These are phyloP conservation scores for Drosophila melanogaster DNA, from an alignment of 1,140 invertebrate species.

Conservation along the genomic window Release_6_plus_ISO1_MT NT_033779.5:17836001-17836500, in stretches of 20 bases:
- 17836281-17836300: constrained; percentile 80
- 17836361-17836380: constrained; percentile 34
- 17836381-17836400: constrained; percentile 4
- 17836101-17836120: constrained; percentile 73
- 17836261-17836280: constrained; percentile 67
- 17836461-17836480: neutral
- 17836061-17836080: constrained; percentile 81
- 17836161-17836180: constrained; percentile 78
- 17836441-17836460: too few species aligned
- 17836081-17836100: constrained; percentile 79
- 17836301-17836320: constrained; percentile 74
- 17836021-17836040: constrained; percentile 12
- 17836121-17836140: constrained; percentile 14
- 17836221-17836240: constrained; percentile 9
- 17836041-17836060: constrained; percentile 46
- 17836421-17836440: neutral
- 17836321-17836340: constrained; percentile 77
- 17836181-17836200: constrained; percentile 82
- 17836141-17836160: constrained; percentile 20
- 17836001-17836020: constrained; percentile 51
- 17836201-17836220: constrained; percentile 25
- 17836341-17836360: constrained; percentile 73
- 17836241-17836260: constrained; percentile 12
- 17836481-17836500: neutral
- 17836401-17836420: constrained; percentile 1